Evolutionary conservation across 2,113 vertebrate species (phyloP).

Genomic region (Eubucco bourcierii): DNA sequence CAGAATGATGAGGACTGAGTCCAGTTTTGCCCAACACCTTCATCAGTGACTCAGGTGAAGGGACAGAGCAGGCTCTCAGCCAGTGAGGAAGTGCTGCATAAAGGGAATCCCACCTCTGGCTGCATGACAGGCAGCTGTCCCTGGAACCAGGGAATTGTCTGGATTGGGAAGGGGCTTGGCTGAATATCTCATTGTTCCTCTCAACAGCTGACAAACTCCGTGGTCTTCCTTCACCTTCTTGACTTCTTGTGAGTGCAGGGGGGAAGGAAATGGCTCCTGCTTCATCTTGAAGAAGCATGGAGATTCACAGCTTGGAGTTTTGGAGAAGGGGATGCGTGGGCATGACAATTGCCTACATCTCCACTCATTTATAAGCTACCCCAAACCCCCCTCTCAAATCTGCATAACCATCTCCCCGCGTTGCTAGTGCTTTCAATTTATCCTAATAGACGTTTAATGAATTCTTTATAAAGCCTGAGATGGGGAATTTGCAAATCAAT

Average conservation of each 20-base stretch:
- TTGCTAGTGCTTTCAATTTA: conserved; percentile 75
- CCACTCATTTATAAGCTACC: conserved; percentile 60
- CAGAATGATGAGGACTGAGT: neutral
- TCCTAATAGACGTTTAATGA: conserved; percentile 77
- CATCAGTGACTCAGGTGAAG: too few species aligned
- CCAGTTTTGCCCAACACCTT: too few species aligned
- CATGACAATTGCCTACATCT: neutral
- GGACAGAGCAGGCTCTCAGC: too few species aligned
- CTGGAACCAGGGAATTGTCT: neutral
- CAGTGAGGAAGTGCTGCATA: too few species aligned
- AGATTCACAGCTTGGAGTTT: neutral
- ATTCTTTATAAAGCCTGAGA: conserved; percentile 76
- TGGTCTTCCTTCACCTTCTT: neutral
- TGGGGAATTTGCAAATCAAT: conserved; percentile 74
- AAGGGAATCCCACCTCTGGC: neutral
- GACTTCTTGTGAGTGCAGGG: neutral
- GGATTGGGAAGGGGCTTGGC: neutral
- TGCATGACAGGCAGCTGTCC: fast-evolving
- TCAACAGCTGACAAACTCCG: neutral
- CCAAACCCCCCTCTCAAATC: conserved; percentile 64
- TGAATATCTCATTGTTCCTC: neutral
- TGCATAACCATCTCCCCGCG: conserved; percentile 61
- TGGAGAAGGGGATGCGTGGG: neutral
- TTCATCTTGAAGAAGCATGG: neutral
- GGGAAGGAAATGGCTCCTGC: neutral